Evolutionary conservation across 2,888 invertebrate species (phyloP).

Genomic region (Zhengitettix transpicula): DNA sequence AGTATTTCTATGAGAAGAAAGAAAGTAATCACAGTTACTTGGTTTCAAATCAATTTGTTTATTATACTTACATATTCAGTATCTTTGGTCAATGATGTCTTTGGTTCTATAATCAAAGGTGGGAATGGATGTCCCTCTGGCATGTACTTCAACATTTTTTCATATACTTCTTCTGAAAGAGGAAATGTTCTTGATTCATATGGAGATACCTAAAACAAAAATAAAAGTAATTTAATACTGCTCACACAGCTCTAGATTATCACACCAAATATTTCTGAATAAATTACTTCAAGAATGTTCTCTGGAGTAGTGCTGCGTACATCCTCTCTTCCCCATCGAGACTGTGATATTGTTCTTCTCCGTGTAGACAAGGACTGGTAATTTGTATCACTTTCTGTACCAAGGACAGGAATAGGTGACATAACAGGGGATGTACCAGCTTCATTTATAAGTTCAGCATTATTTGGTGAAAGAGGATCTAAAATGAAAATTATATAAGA

Average conservation of each 20-base stretch:
- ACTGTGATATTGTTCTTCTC: constrained; percentile 34
- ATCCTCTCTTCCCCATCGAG: constrained; percentile 26
- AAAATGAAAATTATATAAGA: constrained; percentile 6
- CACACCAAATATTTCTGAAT: too few species aligned
- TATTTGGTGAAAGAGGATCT: constrained; percentile 45
- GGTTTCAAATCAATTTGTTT: too few species aligned
- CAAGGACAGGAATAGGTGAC: constrained; percentile 35
- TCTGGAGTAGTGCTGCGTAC: constrained; percentile 15
- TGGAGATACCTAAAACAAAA: constrained; percentile 39
- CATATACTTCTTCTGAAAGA: constrained; percentile 48
- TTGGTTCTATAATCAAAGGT: constrained; percentile 8
- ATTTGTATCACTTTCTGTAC: not conserved
- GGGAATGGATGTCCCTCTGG: constrained; percentile 38
- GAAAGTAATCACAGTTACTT: too few species aligned
- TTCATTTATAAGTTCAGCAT: constrained; percentile 25
- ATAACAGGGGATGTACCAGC: constrained; percentile 29
- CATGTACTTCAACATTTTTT: constrained; percentile 51
- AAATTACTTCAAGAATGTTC: not conserved
- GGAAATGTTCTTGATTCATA: constrained; percentile 64
- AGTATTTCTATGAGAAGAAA: too few species aligned
- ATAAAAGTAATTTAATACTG: too few species aligned
- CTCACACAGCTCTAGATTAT: too few species aligned
- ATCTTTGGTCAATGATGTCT: constrained; percentile 8
- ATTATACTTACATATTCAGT: constrained; percentile 5
- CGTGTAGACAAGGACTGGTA: constrained; percentile 17